Evolutionary conservation across 2,113 vertebrate species (phyloP).

Genomic region (Pterocles orientalis): DNA sequence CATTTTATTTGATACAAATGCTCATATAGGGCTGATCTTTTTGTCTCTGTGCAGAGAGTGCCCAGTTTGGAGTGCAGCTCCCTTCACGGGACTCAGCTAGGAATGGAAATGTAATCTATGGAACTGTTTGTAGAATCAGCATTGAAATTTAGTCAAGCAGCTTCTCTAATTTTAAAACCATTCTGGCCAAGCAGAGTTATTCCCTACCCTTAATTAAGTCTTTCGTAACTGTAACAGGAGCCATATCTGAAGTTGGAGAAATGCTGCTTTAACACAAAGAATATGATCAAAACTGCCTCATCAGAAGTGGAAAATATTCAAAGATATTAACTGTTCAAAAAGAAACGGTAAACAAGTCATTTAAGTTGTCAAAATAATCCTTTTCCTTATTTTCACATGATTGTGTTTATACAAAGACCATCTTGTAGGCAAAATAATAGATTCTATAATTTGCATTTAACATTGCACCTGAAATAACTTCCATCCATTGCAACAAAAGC

Average conservation of each 20-base stretch:
- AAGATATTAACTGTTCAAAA: neutral
- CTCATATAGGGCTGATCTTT: neutral
- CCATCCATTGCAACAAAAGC: neutral
- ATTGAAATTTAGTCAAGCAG: slow-evolving; percentile 10
- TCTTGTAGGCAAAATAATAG: neutral
- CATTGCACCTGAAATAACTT: neutral
- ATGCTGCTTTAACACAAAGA: neutral
- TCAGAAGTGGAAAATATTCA: neutral
- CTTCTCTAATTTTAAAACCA: neutral
- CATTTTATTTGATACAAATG: neutral
- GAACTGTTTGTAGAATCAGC: slow-evolving; percentile 6
- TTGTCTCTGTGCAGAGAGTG: neutral
- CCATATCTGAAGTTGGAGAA: neutral
- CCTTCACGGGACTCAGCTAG: neutral
- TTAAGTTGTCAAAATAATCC: neutral
- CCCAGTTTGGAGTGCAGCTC: neutral
- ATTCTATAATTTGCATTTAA: neutral
- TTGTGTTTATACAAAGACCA: neutral
- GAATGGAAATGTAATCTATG: neutral
- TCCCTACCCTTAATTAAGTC: neutral
- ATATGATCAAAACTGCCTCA: neutral
- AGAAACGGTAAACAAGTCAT: neutral
- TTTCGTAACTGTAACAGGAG: neutral
- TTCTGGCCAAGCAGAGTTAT: slow-evolving; percentile 7
- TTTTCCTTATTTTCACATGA: neutral